Percentiles rank a stretch among this genome's conserved stretches.
These are phyloP conservation scores for Sanderia malayensis DNA, from an alignment of 30 jellyfish, hydroid and myxozoan species.

Conservation along the genomic window DNA sequence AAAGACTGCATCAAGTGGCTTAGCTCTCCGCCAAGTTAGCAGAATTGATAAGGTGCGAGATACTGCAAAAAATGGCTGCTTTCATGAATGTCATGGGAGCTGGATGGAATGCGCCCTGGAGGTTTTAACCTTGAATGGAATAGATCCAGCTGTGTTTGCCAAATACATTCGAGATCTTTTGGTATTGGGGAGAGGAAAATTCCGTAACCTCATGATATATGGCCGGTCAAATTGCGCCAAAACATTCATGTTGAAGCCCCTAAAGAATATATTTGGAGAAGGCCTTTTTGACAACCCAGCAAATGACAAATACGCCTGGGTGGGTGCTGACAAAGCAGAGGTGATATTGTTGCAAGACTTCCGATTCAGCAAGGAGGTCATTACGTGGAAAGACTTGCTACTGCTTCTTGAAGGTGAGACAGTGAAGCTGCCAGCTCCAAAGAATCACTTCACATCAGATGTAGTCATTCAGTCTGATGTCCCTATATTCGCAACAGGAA, in stretches of 20 bases:
- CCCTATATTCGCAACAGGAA: conserved; percentile 31
- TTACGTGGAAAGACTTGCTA: conserved; percentile 54
- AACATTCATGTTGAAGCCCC: not conserved
- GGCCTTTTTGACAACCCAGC: conserved; percentile 18
- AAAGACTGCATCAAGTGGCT: not conserved
- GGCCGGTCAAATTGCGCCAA: not conserved
- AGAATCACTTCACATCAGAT: conserved; percentile 5
- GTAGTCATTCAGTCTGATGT: not conserved
- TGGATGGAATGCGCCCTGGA: not conserved
- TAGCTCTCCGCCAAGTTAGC: too few relatives aligned
- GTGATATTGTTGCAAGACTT: conserved; percentile 32
- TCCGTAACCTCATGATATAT: too few relatives aligned
- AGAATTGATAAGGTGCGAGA: too few relatives aligned
- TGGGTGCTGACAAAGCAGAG: conserved; percentile 29
- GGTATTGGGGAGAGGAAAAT: not conserved
- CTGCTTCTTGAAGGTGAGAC: too few relatives aligned
- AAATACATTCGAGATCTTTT: not conserved
- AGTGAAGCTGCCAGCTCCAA: too few relatives aligned
- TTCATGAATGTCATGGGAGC: not conserved
- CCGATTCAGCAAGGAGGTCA: conserved; percentile 19
- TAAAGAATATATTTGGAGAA: not conserved
- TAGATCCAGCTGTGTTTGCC: not conserved
- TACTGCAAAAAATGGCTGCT: not conserved
- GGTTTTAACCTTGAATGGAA: not conserved
- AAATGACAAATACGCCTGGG: conserved; percentile 31